Base-by-base conservation (phyloP, 2,797 vertebrate genomes). In the Gila robusta region DNA sequence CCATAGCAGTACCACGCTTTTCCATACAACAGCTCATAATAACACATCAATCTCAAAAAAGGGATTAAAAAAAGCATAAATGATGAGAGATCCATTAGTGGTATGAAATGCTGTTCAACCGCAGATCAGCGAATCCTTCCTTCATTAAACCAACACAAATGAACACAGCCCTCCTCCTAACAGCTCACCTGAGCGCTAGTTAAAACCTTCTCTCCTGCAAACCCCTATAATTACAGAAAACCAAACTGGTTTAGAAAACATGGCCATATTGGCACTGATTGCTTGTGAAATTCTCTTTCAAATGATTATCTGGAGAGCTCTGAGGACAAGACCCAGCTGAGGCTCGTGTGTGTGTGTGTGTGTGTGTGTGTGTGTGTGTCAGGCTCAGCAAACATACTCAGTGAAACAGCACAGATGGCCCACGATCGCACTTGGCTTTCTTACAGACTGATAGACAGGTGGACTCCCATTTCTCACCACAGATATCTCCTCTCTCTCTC, bases 361-460 rank as follows among this genome's bases (percentile, higher is more conserved):
- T 79, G 73, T 71, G n/a, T 78, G 7, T 79, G 17, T 71, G 23
- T 56, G 49, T 54, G 66, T 35, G 39, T 44, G 82, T 84, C 32
- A 49, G 19, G 41, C 41, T 81, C 52, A 3, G 49, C 74, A 83
- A 78, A 83, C 73, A 79, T 21, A 44, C 56, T 64, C 44, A 12
- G 23, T 79, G 44, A 87, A 79, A 74, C 77, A 71, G 81, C 81
- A 80, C 82, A 80, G 86, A 84, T 87, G 81, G 83, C 47, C 70
- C 8, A 47, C 32, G 52, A 59, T 70, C 6, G 59, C 28, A 59
- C 21, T 82, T 82, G 73, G 79, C 88, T 74, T 35, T 74, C 80
- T 83, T 67, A 77, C 82, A 79, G 67, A 77, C 19, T 19, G 41
- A 80, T 69, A 89, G 67, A 80, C 74, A 86, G 41, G 76, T 87